Conservation (phyloP, 2,113 vertebrate genomes). For the Propithecus coquereli region DNA sequence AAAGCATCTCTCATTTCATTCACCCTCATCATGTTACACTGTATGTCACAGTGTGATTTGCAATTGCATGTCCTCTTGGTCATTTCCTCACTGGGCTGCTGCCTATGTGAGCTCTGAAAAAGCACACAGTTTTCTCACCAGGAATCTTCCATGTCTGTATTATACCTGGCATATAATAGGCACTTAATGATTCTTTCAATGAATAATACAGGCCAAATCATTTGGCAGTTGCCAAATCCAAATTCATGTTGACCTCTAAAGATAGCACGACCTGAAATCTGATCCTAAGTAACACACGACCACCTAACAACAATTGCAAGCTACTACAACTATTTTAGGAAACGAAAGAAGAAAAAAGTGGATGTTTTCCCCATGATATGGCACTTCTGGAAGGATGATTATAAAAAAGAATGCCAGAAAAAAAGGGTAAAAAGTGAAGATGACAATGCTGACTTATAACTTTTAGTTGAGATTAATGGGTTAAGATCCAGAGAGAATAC, state of each 20-base stretch:
- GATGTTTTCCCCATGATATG: not conserved
- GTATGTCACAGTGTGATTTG: not conserved
- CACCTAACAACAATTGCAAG: not conserved
- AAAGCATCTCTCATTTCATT: not conserved
- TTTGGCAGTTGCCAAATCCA: not conserved
- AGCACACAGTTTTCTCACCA: not conserved
- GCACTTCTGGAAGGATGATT: not conserved
- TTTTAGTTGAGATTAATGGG: not conserved
- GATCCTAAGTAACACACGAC: not conserved
- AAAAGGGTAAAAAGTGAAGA: not conserved
- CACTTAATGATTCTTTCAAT: not conserved
- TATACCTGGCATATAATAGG: no score
- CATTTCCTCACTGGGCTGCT: not conserved
- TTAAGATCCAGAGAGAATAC: not conserved
- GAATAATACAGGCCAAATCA: not conserved
- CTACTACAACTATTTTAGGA: not conserved
- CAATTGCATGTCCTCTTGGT: not conserved
- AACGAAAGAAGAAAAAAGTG: not conserved
- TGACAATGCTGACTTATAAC: not conserved
- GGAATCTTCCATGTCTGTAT: not conserved
- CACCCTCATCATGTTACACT: not conserved
- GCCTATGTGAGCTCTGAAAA: rapidly evolving
- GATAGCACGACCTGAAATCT: not conserved
- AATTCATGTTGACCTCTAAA: not conserved
- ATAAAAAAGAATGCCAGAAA: not conserved